Base-by-base conservation (phyloP, 2,888 invertebrate genomes). In the Hirtodrosophila cameraria region DNA sequence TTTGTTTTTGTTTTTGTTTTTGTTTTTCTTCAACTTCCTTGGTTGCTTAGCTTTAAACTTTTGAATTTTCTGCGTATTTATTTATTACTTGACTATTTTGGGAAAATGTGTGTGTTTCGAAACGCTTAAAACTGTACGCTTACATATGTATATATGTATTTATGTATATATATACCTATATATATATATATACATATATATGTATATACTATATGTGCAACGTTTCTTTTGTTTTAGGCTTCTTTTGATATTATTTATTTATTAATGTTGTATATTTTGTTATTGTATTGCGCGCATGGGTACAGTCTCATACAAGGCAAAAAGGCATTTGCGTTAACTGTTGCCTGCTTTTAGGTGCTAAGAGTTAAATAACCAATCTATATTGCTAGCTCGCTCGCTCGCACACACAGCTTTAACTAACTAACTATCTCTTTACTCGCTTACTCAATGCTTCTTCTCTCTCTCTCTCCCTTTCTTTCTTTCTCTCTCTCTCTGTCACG, bases 11-110 rank as follows among this genome's bases (percentile, higher is more conserved):
- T 41, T 62, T 48, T 76, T 57, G 12, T 53, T 36, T 28, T 35
- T 4, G 2, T 18, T 16, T 42, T n/a, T n/a, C n/a, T n/a, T n/a
- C n/a, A n/a, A n/a, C n/a, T n/a, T n/a, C n/a, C n/a, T n/a, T n/a
- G n/a, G n/a, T n/a, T n/a, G n/a, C n/a, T n/a, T n/a, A n/a, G n/a
- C n/a, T n/a, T n/a, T n/a, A n/a, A 12, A 0, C 3, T 23, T 30
- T 50, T 30, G 12, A 23, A 28, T 31, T 23, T 36, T 45, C n/a
- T n/a, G n/a, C n/a, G n/a, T 7, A 23, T 23, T 23, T 23, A 1
- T 23, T 23, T 41, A 50, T 35, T 28, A 16, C 52, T 74, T 57
- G 49, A 82, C 66, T 85, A 66, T 54, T 59, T 54, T 43, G 35
- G 41, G 20, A 62, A 48, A 43, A 28, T 54, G 18, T 35, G 23